A percentile compares a stretch with the other conserved stretches of the same genome.
These are phyloP conservation scores for Talpa occidentalis DNA, from an alignment of 2,113 vertebrate species.

Conservation along the genomic window DNA sequence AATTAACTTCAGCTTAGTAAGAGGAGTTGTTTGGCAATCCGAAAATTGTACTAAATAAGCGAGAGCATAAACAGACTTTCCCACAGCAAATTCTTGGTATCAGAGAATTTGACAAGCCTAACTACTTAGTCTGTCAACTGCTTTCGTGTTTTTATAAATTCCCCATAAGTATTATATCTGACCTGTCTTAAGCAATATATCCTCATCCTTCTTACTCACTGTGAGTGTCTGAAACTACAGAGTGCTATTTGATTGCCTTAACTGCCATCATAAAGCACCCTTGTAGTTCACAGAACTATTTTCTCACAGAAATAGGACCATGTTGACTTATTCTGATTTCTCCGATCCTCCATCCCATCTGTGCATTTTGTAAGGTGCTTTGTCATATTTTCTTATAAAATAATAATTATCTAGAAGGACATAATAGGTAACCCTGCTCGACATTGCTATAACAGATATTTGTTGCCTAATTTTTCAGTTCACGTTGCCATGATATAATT, in stretches of 20 bases:
- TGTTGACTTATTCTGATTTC: neutral
- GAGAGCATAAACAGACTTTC: neutral
- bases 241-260: neutral
- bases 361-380: neutral
- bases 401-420: neutral
- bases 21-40: neutral
- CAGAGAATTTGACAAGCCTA: neutral
- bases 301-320: neutral
- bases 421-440: neutral
- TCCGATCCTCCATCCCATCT: neutral
- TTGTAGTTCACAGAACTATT: neutral
- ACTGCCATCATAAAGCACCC: neutral
- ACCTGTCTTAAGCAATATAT: neutral
- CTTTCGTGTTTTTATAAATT: neutral
- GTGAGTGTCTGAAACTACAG: neutral
- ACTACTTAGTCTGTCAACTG: neutral
- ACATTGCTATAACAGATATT: neutral
- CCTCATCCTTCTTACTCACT: neutral
- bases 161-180: neutral
- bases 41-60: neutral
- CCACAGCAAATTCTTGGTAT: neutral
- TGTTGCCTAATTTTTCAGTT: neutral
- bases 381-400: neutral
- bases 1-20: neutral
- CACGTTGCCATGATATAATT: neutral